A percentile compares a stretch with the other conserved stretches of the same genome.
phyloP scores from a whole-genome alignment of 1,140 invertebrate genomes.

The Palaemon carinicauda region DNA sequence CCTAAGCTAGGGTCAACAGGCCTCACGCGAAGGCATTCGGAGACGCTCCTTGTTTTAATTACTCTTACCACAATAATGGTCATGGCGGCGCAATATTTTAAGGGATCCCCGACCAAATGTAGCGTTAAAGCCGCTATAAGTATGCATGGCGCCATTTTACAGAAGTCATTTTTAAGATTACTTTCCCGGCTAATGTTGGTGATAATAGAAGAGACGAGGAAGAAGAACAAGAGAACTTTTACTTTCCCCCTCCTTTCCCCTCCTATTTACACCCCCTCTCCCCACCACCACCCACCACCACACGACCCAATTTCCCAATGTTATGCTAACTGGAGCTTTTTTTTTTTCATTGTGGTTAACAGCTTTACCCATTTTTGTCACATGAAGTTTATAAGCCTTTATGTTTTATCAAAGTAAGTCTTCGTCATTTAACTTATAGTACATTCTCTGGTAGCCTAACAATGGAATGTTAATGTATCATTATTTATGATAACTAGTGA shows the following conservation, averaged over 20 bases:
- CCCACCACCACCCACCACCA: neutral
- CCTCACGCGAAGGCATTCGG: neutral
- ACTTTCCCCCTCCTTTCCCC: neutral
- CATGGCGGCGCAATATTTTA: conserved; percentile 43
- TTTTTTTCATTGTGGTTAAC: neutral
- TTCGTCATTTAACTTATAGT: too few species aligned
- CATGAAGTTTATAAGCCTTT: too few species aligned
- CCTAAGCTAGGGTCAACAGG: neutral
- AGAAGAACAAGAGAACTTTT: neutral
- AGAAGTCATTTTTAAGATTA: conserved; percentile 53
- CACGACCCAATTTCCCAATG: neutral
- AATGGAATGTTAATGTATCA: too few species aligned
- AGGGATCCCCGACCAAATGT: conserved; percentile 31
- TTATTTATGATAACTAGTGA: too few species aligned
- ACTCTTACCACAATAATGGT: conserved; percentile 45
- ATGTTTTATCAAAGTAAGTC: too few species aligned
- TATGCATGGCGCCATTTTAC: conserved; percentile 52
- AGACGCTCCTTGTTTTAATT: conserved; percentile 50
- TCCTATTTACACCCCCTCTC: neutral
- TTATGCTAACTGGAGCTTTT: neutral
- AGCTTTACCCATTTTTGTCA: too few species aligned
- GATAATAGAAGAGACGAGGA: conserved; percentile 31
- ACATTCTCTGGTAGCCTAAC: too few species aligned
- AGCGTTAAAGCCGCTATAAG: conserved; percentile 51
- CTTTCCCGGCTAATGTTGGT: conserved; percentile 41